These are phyloP conservation scores for Isurus oxyrinchus DNA, from an alignment of 2,113 vertebrate species.

Conservation along the genomic window DNA sequence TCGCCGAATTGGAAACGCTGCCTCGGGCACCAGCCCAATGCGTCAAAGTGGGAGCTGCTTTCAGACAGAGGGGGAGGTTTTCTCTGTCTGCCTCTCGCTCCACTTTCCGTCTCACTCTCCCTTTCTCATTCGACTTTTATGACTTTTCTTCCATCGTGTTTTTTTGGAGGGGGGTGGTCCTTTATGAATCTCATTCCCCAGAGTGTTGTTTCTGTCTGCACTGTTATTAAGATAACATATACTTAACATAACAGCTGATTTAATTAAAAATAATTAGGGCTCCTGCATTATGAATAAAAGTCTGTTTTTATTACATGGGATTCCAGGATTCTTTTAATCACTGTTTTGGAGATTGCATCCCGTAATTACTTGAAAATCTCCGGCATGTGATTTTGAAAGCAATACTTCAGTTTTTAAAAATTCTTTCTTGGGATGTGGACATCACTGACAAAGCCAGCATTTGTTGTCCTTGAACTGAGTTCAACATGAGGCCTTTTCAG, in stretches of 20 bases:
- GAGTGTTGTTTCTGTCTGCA: background rate
- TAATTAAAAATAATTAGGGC: conserved; percentile 13
- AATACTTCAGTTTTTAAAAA: background rate
- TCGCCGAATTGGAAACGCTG: background rate
- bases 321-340: background rate
- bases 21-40: background rate
- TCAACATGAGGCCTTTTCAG: no score
- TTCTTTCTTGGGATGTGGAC: no score
- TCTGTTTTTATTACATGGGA: background rate
- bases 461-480: no score
- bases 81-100: background rate
- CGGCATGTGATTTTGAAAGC: background rate
- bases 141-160: background rate
- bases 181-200: background rate
- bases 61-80: background rate
- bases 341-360: background rate
- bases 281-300: background rate
- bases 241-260: background rate
- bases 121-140: background rate
- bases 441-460: no score
- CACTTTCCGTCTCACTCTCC: background rate
- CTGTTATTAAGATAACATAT: background rate
- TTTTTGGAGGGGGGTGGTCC: background rate
- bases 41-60: background rate
- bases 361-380: background rate